These are phyloP conservation scores for Drosophila murphyi DNA, from an alignment of 1,140 invertebrate species.

Conservation along the genomic window DNA sequence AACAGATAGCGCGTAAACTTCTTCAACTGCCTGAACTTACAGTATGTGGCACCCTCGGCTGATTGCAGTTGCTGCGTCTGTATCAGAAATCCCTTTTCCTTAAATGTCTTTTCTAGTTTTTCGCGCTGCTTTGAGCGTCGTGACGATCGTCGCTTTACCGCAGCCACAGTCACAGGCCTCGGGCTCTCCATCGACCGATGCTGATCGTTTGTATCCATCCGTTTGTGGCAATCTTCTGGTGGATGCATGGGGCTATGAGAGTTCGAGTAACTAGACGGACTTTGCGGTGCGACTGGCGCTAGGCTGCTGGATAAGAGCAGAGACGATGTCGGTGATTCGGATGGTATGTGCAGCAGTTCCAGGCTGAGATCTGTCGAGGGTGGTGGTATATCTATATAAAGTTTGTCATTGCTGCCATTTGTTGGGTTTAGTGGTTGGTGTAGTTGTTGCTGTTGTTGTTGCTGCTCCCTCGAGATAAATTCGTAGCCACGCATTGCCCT, in stretches of 20 bases:
- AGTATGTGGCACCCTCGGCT: conserved; percentile 96
- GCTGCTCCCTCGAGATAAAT: conserved; percentile 89
- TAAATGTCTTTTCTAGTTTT: conserved; percentile 95
- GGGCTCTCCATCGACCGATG: conserved; percentile 2
- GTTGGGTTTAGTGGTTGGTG: conserved; percentile 77
- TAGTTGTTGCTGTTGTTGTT: conserved; percentile 80
- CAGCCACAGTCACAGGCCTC: conserved; percentile 65
- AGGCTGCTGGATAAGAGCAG: conserved; percentile 58
- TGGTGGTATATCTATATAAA: conserved; percentile 83
- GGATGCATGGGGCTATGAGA: conserved; percentile 54
- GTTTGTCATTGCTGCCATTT: conserved; percentile 86
- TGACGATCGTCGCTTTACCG: conserved; percentile 88
- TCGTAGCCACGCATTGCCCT: conserved; percentile 91
- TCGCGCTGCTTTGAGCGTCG: conserved; percentile 93
- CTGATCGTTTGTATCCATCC: conserved; percentile 21
- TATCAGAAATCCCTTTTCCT: conserved; percentile 95
- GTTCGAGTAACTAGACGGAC: conserved; percentile 54
- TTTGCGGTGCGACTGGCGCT: conserved; percentile 47
- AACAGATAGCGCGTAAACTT: conserved; percentile 97
- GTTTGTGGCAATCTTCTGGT: conserved; percentile 24
- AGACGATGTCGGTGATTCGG: conserved; percentile 79
- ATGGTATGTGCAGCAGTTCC: conserved; percentile 85
- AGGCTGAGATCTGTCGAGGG: conserved; percentile 80
- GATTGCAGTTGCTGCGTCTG: conserved; percentile 96
- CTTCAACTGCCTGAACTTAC: conserved; percentile 95